Evolutionary conservation across 2,888 invertebrate genomes (phyloP).

Genomic region (Stenoptilia bipunctidactyla): DNA sequence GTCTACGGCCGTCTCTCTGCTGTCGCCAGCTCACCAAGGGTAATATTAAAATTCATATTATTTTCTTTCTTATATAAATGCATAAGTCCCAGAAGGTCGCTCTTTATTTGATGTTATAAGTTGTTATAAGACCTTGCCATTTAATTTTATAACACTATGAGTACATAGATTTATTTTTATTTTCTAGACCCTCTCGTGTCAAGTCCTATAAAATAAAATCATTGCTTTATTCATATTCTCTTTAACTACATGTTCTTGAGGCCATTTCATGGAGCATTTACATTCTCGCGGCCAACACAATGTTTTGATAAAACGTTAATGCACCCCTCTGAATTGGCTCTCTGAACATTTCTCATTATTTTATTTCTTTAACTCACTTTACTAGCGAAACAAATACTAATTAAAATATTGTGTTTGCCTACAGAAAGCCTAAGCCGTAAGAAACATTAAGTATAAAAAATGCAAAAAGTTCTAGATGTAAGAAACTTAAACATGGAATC

Average conservation of each 20-base stretch:
- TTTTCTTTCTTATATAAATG: too few species aligned
- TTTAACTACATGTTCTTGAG: conserved; percentile 39
- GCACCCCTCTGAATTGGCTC: conserved; percentile 32
- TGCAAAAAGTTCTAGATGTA: conserved; percentile 32
- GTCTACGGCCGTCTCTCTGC: conserved; percentile 65
- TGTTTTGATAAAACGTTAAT: conserved; percentile 18
- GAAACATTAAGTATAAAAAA: conserved; percentile 20
- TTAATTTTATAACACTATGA: too few species aligned
- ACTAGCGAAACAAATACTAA: conserved; percentile 14
- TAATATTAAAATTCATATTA: conserved; percentile 15
- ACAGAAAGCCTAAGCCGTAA: conserved; percentile 43
- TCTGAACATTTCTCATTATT: conserved; percentile 28
- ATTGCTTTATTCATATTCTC: too few species aligned
- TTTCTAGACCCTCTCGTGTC: too few species aligned
- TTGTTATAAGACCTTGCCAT: too few species aligned
- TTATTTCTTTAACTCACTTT: neutral
- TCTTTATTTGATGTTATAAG: too few species aligned
- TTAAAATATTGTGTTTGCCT: conserved; percentile 44
- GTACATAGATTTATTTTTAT: too few species aligned
- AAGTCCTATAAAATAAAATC: too few species aligned
- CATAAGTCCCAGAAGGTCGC: too few species aligned
- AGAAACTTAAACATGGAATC: conserved; percentile 36
- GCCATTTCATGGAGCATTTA: conserved; percentile 29
- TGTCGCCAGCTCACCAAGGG: conserved; percentile 48
- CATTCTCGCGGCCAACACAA: conserved; percentile 36